A percentile compares a stretch with the other conserved stretches of the same genome.
phyloP scores from a whole-genome alignment of 2,113 vertebrate species.

The Isichthys henryi region DNA sequence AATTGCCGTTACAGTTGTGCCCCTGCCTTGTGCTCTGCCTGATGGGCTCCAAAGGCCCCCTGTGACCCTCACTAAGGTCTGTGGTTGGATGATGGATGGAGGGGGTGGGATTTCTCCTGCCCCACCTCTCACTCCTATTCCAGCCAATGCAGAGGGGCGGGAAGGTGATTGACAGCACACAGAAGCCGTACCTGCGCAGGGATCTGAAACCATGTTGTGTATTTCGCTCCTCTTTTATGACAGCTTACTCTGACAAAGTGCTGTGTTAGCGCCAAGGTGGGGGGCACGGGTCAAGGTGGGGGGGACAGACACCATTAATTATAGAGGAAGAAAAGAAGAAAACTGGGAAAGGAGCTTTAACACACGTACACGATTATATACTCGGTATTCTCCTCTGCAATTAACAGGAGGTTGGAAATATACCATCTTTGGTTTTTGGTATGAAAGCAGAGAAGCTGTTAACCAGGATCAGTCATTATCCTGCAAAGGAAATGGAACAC shows the following conservation, averaged over 20 bases:
- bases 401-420: not conserved
- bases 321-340: not conserved
- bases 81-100: not conserved
- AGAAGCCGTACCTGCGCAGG: not conserved
- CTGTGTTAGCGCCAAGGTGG: not conserved
- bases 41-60: not conserved
- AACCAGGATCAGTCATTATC: not conserved
- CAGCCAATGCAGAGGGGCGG: not conserved
- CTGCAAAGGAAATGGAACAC: not conserved
- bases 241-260: not conserved
- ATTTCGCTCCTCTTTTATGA: not conserved
- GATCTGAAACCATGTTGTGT: not conserved
- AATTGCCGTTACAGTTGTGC: not conserved
- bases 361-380: not conserved
- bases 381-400: not conserved
- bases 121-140: not conserved
- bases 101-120: not conserved
- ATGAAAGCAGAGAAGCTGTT: not conserved
- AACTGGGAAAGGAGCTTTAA: not conserved
- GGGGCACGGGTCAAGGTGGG: slow-evolving; percentile 29
- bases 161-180: not conserved
- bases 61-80: not conserved
- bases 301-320: slow-evolving; percentile 31
- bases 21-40: not conserved
- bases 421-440: not conserved